Percentiles rank a stretch among this genome's conserved stretches.
Conservation (phyloP, 2,888 invertebrate species). For the Ctena decussata region DNA sequence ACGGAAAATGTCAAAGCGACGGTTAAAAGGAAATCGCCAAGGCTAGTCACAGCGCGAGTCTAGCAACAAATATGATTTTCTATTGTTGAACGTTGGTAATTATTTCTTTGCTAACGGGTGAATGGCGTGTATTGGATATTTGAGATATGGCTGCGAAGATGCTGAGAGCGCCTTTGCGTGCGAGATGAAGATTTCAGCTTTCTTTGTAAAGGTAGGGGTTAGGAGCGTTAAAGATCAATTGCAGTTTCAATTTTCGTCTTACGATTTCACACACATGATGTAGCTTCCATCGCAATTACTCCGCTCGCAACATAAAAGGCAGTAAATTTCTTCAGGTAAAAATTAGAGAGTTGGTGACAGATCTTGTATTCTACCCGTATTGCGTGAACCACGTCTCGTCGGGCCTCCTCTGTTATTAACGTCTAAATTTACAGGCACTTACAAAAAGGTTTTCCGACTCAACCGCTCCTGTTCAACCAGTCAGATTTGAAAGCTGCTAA, state of each 20-base stretch:
- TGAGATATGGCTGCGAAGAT: constrained; percentile 26
- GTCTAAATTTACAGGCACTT: not conserved
- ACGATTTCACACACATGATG: not conserved
- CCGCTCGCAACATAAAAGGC: not conserved
- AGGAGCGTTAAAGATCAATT: constrained; percentile 20
- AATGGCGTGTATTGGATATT: constrained; percentile 53
- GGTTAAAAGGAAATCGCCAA: constrained; percentile 43
- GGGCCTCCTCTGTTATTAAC: not conserved
- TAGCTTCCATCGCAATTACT: not conserved
- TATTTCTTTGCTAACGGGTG: constrained; percentile 52
- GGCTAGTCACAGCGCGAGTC: constrained; percentile 29
- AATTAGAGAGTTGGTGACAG: constrained; percentile 7
- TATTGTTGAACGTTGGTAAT: constrained; percentile 39
- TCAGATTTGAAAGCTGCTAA: no score
- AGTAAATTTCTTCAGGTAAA: constrained; percentile 9
- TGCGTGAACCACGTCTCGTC: not conserved
- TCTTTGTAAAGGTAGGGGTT: constrained; percentile 11
- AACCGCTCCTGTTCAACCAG: no score
- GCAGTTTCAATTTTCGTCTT: not conserved
- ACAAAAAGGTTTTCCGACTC: not conserved
- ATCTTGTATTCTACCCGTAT: not conserved
- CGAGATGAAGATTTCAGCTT: constrained; percentile 1
- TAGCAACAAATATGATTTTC: constrained; percentile 34
- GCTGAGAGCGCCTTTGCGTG: constrained; percentile 31
- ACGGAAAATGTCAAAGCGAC: constrained; percentile 45